Percentiles rank a stretch among this genome's conserved stretches.
Conservation (phyloP, 1,140 invertebrate genomes). For the Varroa destructor region DNA sequence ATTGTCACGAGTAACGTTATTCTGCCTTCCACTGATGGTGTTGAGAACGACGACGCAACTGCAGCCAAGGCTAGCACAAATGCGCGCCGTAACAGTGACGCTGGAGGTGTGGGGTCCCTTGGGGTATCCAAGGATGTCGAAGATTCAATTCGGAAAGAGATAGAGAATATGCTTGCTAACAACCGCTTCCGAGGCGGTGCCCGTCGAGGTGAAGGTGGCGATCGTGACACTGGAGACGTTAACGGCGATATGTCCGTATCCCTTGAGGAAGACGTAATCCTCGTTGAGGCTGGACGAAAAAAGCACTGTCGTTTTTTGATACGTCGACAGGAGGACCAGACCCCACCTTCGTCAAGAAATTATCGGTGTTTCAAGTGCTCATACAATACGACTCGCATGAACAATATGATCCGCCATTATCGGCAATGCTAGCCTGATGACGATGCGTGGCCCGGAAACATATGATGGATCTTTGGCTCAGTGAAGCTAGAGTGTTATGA, state of each 20-base stretch:
- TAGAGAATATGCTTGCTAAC: slow-evolving; percentile 15
- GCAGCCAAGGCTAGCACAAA: too few relatives aligned
- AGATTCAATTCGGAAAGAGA: slow-evolving; percentile 12
- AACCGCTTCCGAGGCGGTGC: slow-evolving; percentile 12
- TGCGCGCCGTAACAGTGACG: not conserved
- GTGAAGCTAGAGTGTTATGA: too few relatives aligned
- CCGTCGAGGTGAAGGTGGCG: not conserved
- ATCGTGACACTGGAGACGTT: not conserved
- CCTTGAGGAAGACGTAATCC: slow-evolving; percentile 11
- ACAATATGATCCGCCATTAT: slow-evolving; percentile 19
- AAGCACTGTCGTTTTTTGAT: slow-evolving; percentile 18
- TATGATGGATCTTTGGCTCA: too few relatives aligned
- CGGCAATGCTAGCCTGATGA: not conserved
- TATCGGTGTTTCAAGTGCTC: slow-evolving; percentile 7
- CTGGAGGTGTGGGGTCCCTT: not conserved
- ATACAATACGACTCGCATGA: slow-evolving; percentile 9
- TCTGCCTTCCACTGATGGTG: too few relatives aligned
- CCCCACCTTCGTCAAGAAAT: not conserved
- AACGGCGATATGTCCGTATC: slow-evolving; percentile 4
- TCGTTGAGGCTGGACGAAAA: not conserved
- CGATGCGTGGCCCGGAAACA: too few relatives aligned
- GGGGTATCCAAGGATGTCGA: slow-evolving; percentile 22
- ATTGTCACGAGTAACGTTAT: too few relatives aligned
- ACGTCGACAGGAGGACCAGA: slow-evolving; percentile 23
- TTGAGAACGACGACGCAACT: too few relatives aligned